Percentiles rank a stretch among this genome's conserved stretches.
Conservation (phyloP, 2,113 vertebrate species). For the Sula dactylatra region DNA sequence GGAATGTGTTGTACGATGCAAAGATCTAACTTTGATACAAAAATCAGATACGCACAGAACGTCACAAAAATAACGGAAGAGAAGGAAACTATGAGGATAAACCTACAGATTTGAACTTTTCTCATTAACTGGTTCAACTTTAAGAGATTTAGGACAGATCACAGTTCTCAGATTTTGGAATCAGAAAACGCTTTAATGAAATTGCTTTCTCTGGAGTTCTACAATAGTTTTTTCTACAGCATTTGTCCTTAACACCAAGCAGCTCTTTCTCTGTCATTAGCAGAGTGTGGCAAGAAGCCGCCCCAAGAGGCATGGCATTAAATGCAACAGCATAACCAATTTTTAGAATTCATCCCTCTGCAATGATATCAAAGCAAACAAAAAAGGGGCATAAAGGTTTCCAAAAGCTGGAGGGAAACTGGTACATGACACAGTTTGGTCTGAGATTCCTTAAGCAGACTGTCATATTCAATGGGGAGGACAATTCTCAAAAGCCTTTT, state of each 20-base stretch:
- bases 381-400: background rate
- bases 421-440: background rate
- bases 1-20: background rate
- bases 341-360: background rate
- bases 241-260: background rate
- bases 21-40: background rate
- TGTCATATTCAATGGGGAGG: background rate
- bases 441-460: background rate
- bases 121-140: background rate
- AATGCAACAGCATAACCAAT: background rate
- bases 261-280: background rate
- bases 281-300: background rate
- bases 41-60: background rate
- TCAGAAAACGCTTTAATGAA: background rate
- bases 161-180: background rate
- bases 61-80: background rate
- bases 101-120: background rate
- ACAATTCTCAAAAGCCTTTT: background rate
- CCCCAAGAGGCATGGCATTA: background rate
- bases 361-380: background rate
- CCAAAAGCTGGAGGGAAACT: background rate
- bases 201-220: background rate
- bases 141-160: background rate
- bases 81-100: background rate
- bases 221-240: background rate